Evolutionary conservation across 1,140 invertebrate species (phyloP), one percentile per base, ranked within the genome.

Genomic region (Drosophila paulistorum): DNA sequence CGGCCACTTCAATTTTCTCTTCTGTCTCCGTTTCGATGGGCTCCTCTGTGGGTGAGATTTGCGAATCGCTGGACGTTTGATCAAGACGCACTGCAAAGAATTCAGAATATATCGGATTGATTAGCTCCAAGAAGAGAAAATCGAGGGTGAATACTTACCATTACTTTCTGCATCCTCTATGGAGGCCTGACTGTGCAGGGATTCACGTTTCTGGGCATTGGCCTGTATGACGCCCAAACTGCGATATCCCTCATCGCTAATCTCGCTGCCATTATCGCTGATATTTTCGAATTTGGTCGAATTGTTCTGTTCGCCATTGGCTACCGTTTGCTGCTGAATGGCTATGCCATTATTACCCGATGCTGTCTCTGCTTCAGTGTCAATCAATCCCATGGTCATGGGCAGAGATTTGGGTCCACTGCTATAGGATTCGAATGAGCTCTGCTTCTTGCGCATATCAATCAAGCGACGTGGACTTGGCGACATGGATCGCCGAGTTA

Each of bases 241-340:
- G 81, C 96, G 94, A 85, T 97, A 97, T 4, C 96, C 96, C 89
- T 97, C 96, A 92, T 97, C 96, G 48, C 96, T 97, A 17, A 97
- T 96, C 90, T 97, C 96, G 65, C 96, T 97, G 3, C 96, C 96
- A 76, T 96, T 97, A 91, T 97, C 96, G 67, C 96, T 96, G 68
- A 96, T 95, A 57, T 95, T 93, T 66, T 94, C 93, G 48, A 92
- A 92, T 61, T 92, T 91, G 60, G 78, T 79, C 7, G 74, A 61
- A 13, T 83, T 91, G 67, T 87, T 90, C 68, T 93, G 83, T 55
- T 87, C 83, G 41, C 41, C 41, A 17, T 11, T n/a, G 86, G 70
- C 42, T 20, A 13, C 33, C 14, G 10, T 26, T n/a, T 71, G 9
- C 11, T 30, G 63, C 39, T 41, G 30, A 26, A 1, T 70, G 37